phyloP scores from a whole-genome alignment of 2,113 vertebrate species.

The Microtus pennsylvanicus region DNA sequence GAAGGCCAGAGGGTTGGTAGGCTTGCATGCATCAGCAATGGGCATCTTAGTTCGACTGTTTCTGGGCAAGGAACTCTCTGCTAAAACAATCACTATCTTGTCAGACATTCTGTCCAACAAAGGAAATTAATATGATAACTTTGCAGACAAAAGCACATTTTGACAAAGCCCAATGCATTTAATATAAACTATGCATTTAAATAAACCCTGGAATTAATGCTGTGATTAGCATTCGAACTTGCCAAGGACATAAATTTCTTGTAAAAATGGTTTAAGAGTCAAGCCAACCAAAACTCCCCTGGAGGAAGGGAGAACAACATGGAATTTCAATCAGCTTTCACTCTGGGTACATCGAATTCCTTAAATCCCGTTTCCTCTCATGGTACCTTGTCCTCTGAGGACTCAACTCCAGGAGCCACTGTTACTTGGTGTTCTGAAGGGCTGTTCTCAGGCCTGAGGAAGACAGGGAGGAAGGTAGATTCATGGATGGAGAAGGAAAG shows the following conservation, averaged over 20 bases:
- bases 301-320: neutral
- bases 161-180: slow-evolving; percentile 47
- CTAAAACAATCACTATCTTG: slow-evolving; percentile 75
- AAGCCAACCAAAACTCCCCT: slow-evolving; percentile 20
- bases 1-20: neutral
- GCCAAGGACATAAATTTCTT: slow-evolving; percentile 71
- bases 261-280: neutral
- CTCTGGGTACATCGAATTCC: neutral
- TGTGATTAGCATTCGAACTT: slow-evolving; percentile 75
- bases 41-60: slow-evolving; percentile 62
- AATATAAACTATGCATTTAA: slow-evolving; percentile 55
- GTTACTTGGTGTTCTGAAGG: neutral
- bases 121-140: slow-evolving; percentile 71
- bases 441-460: neutral
- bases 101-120: slow-evolving; percentile 71
- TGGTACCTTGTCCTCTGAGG: neutral
- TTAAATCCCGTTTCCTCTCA: neutral
- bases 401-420: neutral
- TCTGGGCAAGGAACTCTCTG: neutral
- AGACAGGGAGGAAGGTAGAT: neutral
- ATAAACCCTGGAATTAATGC: slow-evolving; percentile 61
- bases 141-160: slow-evolving; percentile 75
- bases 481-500: neutral
- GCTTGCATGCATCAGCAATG: neutral
- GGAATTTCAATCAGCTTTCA: slow-evolving; percentile 60